Evolutionary conservation across 2,888 invertebrate species (phyloP).

Genomic region (Blastobasis lacticolella): DNA sequence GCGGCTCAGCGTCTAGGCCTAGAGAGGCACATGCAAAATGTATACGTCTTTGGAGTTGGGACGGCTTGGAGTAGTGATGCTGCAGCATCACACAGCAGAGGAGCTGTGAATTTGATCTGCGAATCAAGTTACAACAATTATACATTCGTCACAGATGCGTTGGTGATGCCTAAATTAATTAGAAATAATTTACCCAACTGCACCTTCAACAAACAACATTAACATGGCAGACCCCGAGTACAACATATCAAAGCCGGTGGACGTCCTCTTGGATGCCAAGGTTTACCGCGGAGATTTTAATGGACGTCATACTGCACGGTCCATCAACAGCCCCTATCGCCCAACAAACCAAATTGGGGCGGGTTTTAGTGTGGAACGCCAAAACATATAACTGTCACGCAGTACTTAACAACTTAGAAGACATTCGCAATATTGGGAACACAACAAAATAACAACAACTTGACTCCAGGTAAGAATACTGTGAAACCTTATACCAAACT

Average conservation of each 20-base stretch:
- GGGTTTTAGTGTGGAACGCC: slow-evolving; percentile 3
- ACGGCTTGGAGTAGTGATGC: too few species aligned
- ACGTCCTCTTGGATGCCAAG: slow-evolving; percentile 8
- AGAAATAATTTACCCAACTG: slow-evolving; percentile 8
- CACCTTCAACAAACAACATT: slow-evolving; percentile 6
- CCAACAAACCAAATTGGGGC: slow-evolving; percentile 11
- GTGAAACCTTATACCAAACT: background rate
- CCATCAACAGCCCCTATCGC: slow-evolving; percentile 3
- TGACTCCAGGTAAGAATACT: background rate
- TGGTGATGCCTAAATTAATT: slow-evolving; percentile 7
- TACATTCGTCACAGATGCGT: slow-evolving; percentile 2
- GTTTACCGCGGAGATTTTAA: slow-evolving; percentile 8
- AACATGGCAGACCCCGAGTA: slow-evolving; percentile 9
- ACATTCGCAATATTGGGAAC: slow-evolving; percentile 1
- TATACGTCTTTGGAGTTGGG: too few species aligned
- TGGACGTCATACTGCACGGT: slow-evolving; percentile 6
- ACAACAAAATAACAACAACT: background rate
- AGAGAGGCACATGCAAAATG: too few species aligned
- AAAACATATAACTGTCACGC: slow-evolving; percentile 3
- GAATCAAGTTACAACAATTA: slow-evolving; percentile 6
- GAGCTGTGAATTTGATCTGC: background rate
- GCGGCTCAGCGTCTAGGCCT: background rate
- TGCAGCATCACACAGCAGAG: too few species aligned
- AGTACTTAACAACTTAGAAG: background rate
- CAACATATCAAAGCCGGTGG: slow-evolving; percentile 8